Percentiles rank a stretch among this genome's conserved stretches.
phyloP scores from a whole-genome alignment of 2,888 invertebrate genomes.

The Spodoptera exigua region DNA sequence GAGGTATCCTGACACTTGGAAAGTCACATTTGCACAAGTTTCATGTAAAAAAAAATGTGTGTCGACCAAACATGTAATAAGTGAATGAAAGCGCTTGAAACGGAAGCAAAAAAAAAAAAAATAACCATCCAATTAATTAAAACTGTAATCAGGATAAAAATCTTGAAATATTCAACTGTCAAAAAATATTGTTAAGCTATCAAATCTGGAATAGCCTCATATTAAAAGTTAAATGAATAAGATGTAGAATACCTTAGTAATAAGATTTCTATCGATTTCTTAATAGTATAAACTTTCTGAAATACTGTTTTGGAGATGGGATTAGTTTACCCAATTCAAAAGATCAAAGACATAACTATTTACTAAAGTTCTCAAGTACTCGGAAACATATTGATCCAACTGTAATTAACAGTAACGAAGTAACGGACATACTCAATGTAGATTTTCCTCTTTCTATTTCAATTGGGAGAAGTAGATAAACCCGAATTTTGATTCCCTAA shows the following conservation, averaged over 20 bases:
- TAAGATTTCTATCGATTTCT: too few relatives aligned
- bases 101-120: neutral
- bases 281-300: too few relatives aligned
- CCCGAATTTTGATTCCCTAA: too few relatives aligned
- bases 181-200: neutral
- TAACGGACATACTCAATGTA: neutral
- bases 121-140: neutral
- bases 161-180: too few relatives aligned
- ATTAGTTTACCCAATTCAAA: conserved; percentile 5
- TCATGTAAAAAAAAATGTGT: conserved; percentile 18
- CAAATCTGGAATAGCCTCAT: too few relatives aligned
- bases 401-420: conserved; percentile 4
- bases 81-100: neutral
- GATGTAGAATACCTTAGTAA: too few relatives aligned
- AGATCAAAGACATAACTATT: conserved; percentile 22
- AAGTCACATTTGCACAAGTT: conserved; percentile 21
- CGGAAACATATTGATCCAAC: conserved; percentile 11
- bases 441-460: conserved; percentile 1
- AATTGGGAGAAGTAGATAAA: too few relatives aligned
- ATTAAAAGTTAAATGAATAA: too few relatives aligned
- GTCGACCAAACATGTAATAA: conserved; percentile 1
- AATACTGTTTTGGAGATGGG: neutral
- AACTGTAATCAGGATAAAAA: too few relatives aligned
- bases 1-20: conserved; percentile 8
- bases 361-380: conserved; percentile 13